Evolutionary conservation across 2,888 invertebrate genomes (phyloP), one percentile per base, ranked within the genome.

Genomic region (Orthosia gracilis): DNA sequence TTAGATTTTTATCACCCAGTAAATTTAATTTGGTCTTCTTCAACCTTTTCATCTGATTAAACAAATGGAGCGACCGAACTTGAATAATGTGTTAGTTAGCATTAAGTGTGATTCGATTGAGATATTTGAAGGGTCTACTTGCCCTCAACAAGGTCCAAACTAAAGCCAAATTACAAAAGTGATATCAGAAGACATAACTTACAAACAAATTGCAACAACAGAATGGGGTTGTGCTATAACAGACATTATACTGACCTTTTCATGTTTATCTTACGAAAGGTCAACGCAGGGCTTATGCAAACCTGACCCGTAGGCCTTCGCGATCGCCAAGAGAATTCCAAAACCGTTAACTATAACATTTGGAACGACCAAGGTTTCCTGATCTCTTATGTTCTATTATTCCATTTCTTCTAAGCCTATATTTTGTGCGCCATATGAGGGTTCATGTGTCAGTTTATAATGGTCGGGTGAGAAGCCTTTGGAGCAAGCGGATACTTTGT

Each of bases 221-320:
- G 78, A 80, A 76, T 75, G 70, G 78, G 73, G 73, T 73, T 76
- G 71, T 77, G 75, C 82, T 76, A 78, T 82, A 85, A 84, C 79
- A 79, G 71, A 79, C 76, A 85, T 86, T 75, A 83, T 62, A 82
- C 76, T 83, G 83, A 85, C 87, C 86, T 87, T 87, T 87, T 78
- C 79, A 74, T 85, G 84, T 86, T 85, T 87, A 87, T 85, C 87
- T 84, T 81, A 65, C 67, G 66, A 84, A 85, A 85, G 85, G 85
- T 86, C 86, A 86, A 80, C 86, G 82, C 74, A 85, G 76, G 84
- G 83, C 84, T 87, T 87, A 81, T 85, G 86, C 87, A 85, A 85
- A 89, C 91, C 89, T 92, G 92, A 92, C 93, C 93, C 91, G 91
- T 91, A 90, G 89, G 86, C 89, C 88, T 73, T 71, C 69, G 90